A percentile compares a stretch with the other conserved stretches of the same genome.
These are phyloP conservation scores for Brienomyrus brachyistius DNA, from an alignment of 2,113 vertebrate species.

Conservation along the genomic window DNA sequence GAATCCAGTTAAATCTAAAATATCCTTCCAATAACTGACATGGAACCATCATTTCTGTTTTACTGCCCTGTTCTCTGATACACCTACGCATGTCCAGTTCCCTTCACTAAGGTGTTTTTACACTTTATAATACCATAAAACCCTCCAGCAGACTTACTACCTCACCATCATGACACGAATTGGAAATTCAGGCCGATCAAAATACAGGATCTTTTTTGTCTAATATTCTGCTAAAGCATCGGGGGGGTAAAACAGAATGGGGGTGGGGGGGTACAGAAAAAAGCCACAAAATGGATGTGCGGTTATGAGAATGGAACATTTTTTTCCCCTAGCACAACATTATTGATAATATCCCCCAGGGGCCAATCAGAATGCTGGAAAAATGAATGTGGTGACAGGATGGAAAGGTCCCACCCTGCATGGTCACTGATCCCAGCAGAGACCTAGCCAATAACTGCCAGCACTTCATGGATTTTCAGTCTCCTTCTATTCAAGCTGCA, in stretches of 20 bases:
- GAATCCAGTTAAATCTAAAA: neutral
- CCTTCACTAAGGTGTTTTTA: neutral
- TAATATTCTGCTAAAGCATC: neutral
- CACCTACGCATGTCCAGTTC: neutral
- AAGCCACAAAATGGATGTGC: neutral
- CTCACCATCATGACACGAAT: neutral
- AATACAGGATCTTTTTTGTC: neutral
- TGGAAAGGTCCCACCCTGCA: neutral
- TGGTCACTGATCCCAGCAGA: neutral
- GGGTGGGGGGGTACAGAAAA: neutral
- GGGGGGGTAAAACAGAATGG: neutral
- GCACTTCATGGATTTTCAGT: neutral
- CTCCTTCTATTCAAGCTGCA: neutral
- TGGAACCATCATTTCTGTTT: neutral
- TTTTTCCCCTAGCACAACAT: neutral
- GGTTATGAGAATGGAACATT: neutral
- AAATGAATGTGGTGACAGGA: neutral
- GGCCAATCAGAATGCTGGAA: neutral
- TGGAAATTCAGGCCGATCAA: neutral
- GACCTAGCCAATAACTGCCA: neutral
- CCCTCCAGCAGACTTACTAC: neutral
- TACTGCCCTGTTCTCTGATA: neutral
- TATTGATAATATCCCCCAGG: neutral
- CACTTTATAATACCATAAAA: neutral
- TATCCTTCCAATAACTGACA: neutral